Base-by-base conservation (phyloP, 92 coral and sea anemone genomes). In the Micromussa lordhowensis region DNA sequence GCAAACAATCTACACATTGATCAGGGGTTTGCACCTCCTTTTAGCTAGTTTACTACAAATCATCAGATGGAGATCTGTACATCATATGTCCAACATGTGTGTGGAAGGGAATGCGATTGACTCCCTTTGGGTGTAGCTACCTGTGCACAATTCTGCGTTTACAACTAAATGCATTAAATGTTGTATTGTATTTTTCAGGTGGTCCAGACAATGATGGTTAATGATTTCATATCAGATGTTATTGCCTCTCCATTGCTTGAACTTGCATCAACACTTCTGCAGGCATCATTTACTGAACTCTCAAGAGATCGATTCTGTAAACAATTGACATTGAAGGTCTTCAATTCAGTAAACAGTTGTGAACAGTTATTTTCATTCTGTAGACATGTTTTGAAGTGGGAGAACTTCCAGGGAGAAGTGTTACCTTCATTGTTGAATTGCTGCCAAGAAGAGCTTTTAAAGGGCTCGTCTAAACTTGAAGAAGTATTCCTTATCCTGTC, bases 331-430 rank as follows among this genome's bases (percentile, higher is more conserved):
- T 57, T 36, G n/a, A 75, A 57, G 36, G 79, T 93, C 44, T 91
- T 94, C 75, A 70, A 73, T 9, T 85, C 85, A 35, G 49, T 59
- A 22, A 84, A 83, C 80, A 86, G 91, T 55, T 76, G 85, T 38
- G 55, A 82, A 15, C 85, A 90, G 26, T 38, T 91, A 24, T 93
- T 92, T 34, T 28, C 31, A 3, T 97, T 97, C 83, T 85, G 92
- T 79, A 89, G 82, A 59, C 82, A 69, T 75, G 92, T 97, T 12
- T 78, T 94, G 29, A 86, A 88, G 19, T 96, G 99, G 99, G 73
- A 71, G 35, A 32, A 82, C 55, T 98, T 98, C 76, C 69, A 44
- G 14, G 68, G 76, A 40, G 91, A 93, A 17, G 61, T 96, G 13
- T 64, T 91, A 16, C 98, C 99, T 21, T 80, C 64, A 7, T 75